These are phyloP conservation scores for Steromphala cineraria DNA, from an alignment of 2,888 invertebrate genomes.

Conservation along the genomic window DNA sequence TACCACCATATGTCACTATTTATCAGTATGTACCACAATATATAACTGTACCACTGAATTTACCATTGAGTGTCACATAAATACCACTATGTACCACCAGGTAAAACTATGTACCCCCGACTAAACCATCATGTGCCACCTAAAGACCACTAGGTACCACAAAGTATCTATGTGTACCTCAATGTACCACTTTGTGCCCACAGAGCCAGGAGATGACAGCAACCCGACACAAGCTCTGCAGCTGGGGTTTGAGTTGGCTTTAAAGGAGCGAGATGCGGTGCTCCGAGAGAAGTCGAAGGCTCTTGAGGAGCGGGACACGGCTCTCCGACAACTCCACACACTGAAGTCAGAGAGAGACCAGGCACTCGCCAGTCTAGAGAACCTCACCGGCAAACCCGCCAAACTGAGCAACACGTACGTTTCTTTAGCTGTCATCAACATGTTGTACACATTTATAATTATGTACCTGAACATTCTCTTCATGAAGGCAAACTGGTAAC, in stretches of 20 bases:
- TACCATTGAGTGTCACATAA: too few species aligned
- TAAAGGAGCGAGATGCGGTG: slow-evolving; percentile 72
- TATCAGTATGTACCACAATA: too few species aligned
- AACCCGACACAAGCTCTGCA: slow-evolving; percentile 70
- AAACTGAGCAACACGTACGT: slow-evolving; percentile 46
- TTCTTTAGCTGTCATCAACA: not conserved
- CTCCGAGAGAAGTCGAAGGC: slow-evolving; percentile 71
- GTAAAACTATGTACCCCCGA: too few species aligned
- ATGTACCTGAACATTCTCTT: too few species aligned
- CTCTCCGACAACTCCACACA: slow-evolving; percentile 62
- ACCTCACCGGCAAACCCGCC: slow-evolving; percentile 57
- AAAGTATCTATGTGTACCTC: not conserved
- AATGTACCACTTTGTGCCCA: not conserved
- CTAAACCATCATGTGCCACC: too few species aligned
- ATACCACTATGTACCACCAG: too few species aligned
- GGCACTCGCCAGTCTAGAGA: slow-evolving; percentile 65
- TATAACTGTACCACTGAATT: too few species aligned
- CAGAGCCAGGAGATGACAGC: slow-evolving; percentile 56
- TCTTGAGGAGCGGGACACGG: slow-evolving; percentile 67
- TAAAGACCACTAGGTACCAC: too few species aligned
- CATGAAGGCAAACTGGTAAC: too few species aligned
- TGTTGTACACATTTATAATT: not conserved
- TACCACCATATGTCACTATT: too few species aligned
- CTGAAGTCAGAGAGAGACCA: slow-evolving; percentile 68
- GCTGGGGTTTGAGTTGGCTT: slow-evolving; percentile 71